Evolutionary conservation across 2,113 vertebrate species (phyloP), one percentile per base, ranked within the genome.

Genomic region (Sciurus niger): DNA sequence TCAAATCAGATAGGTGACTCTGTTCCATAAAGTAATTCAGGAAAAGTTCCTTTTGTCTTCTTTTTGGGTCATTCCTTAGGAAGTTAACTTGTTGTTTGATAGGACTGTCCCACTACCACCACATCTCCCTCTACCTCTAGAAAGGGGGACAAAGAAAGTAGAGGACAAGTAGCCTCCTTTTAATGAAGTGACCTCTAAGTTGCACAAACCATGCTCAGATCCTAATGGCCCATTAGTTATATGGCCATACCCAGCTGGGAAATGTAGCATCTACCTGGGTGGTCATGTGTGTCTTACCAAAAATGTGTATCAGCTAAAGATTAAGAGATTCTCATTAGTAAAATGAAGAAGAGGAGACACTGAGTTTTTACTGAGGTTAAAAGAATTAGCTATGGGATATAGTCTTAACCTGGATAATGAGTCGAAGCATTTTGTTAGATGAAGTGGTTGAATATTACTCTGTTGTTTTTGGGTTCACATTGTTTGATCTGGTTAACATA

Each of bases 311-410:
- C 76, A 90, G 24, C 25, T 90, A 46, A 46, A 93, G 78, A 68
- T 87, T 40, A 84, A 34, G 37, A 70, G 11, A 90, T 86, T 93
- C 48, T 60, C 83, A 32, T 82, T 76, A 67, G 83, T 88, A 48
- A 91, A 78, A 88, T 40, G n/a, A 88, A 88, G 63, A 77, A 82
- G 25, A 92, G 55, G 58, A 93, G 18, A 92, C 51, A 72, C 22
- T 85, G 72, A 72, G 3, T 78, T 60, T 90, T 68, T 89, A 58
- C 85, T 90, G 70, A 83, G 34, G 20, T 90, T 83, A 46, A 74
- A 89, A 89, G 18, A 89, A 78, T 28, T 90, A 90, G 46, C 46
- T 25, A 48, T 65, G 37, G 60, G 16, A 20, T 84, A 22, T 72
- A 58, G 46, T 82, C 28, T 93, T 87, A 73, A 79, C 16, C 53